phyloP scores from a whole-genome alignment of 2,797 vertebrate species.

The Poeciliopsis turneri region DNA sequence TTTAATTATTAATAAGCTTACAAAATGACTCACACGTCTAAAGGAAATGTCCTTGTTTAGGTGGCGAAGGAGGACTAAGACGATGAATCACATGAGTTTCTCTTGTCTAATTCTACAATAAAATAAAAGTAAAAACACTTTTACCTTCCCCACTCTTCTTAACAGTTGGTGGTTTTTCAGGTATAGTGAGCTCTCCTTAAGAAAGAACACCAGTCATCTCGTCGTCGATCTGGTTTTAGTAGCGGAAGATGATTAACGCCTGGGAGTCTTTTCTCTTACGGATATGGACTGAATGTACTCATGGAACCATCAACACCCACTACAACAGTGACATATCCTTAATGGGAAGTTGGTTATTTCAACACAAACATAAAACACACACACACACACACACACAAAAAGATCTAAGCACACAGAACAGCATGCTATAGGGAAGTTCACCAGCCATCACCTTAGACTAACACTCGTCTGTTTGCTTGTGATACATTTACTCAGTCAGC shows the following conservation, averaged over 20 bases:
- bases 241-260: neutral
- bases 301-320: neutral
- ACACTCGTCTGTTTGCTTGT: neutral
- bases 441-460: neutral
- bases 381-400: neutral
- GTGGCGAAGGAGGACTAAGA: neutral
- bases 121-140: neutral
- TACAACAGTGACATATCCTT: slow-evolving; percentile 25
- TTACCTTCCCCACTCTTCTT: neutral
- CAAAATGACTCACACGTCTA: slow-evolving; percentile 38
- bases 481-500: slow-evolving; percentile 3
- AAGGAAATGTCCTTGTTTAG: neutral
- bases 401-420: neutral
- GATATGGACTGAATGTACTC: neutral
- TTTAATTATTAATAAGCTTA: slow-evolving; percentile 33
- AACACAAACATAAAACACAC: slow-evolving; percentile 20
- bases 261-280: neutral
- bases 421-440: neutral
- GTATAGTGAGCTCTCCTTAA: neutral
- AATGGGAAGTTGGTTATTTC: slow-evolving; percentile 16
- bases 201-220: neutral
- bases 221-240: slow-evolving; percentile 6
- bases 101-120: neutral
- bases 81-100: neutral
- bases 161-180: neutral